Conservation (phyloP, 2,113 vertebrate species). For the Danio rerio region DNA sequence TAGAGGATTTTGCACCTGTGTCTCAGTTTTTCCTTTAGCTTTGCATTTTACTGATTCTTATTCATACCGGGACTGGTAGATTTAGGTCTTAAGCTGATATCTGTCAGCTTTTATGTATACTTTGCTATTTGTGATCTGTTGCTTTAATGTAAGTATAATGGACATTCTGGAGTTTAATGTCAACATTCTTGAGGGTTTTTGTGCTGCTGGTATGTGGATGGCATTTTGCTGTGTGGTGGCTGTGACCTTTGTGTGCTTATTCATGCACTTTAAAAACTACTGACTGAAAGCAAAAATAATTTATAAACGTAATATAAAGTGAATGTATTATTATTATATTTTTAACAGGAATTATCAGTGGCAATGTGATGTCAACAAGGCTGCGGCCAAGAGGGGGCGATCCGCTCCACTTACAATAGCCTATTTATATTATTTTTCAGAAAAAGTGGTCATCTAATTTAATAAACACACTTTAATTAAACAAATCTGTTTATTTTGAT, state of each 20-base stretch:
- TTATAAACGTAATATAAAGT: not conserved
- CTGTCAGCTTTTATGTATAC: not conserved
- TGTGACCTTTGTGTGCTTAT: not conserved
- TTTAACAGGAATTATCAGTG: not conserved
- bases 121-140: not conserved
- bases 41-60: not conserved
- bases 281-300: not conserved
- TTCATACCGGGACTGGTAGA: not conserved
- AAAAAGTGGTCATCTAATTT: not conserved
- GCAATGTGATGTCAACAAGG: not conserved
- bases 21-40: conserved; percentile 2
- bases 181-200: not conserved
- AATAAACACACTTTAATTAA: not conserved
- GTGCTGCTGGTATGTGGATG: not conserved
- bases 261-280: not conserved
- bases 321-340: not conserved
- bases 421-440: not conserved
- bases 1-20: not conserved
- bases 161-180: not conserved
- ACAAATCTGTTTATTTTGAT: not conserved
- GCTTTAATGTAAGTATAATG: not conserved
- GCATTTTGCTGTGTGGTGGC: not conserved
- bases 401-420: not conserved
- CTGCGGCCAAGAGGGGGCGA: not conserved
- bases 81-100: not conserved